Evolutionary conservation across 2,888 invertebrate genomes (phyloP).

Genomic region (Callyntrura sp.): DNA sequence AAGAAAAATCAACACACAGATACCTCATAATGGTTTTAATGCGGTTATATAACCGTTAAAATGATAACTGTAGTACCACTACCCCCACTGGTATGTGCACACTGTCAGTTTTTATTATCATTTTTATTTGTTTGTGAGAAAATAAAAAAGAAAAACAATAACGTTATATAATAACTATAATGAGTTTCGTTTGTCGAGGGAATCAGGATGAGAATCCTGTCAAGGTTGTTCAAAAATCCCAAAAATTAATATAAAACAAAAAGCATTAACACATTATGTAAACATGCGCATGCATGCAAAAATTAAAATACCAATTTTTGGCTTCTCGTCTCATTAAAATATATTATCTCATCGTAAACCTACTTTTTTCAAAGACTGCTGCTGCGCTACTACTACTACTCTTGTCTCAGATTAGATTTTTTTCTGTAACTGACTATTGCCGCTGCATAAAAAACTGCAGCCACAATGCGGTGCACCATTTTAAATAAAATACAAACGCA

Average conservation of each 20-base stretch:
- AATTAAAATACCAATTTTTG: slow-evolving; percentile 15
- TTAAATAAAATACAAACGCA: too few relatives aligned
- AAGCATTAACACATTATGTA: neutral
- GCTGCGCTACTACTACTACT: neutral
- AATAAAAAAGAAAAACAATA: neutral
- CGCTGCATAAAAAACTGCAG: too few relatives aligned
- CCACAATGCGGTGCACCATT: too few relatives aligned
- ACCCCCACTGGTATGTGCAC: neutral
- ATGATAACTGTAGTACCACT: neutral
- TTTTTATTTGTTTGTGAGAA: slow-evolving; percentile 5
- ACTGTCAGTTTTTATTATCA: neutral
- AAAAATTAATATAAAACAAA: neutral
- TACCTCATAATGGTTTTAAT: too few relatives aligned
- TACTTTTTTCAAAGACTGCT: neutral
- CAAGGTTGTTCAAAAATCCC: slow-evolving; percentile 51
- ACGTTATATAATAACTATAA: neutral
- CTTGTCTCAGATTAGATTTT: neutral
- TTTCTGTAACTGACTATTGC: neutral
- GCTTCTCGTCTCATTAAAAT: slow-evolving; percentile 57
- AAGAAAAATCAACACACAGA: neutral
- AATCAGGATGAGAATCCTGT: slow-evolving; percentile 71
- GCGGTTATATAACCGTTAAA: neutral
- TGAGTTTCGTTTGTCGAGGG: neutral
- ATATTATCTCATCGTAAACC: slow-evolving; percentile 3
- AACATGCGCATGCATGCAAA: neutral